Conservation (phyloP, 2,113 vertebrate species). For the Trichechus manatus region DNA sequence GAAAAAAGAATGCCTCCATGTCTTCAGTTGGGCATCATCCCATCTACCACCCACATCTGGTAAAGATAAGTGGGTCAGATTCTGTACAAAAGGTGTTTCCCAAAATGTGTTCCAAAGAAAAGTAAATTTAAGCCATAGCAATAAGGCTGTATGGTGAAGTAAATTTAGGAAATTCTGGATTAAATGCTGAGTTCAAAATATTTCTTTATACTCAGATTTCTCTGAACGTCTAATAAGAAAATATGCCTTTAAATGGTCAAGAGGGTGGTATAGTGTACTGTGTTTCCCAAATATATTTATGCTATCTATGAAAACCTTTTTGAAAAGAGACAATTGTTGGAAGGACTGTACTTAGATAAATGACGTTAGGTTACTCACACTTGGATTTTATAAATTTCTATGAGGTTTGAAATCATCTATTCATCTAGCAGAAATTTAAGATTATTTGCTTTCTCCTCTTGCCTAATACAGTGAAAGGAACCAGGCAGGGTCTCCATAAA, state of each 20-base stretch:
- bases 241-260: neutral
- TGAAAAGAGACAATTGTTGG: neutral
- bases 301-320: neutral
- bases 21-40: neutral
- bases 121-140: neutral
- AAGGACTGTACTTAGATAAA: slow-evolving; percentile 12
- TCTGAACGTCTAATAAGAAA: neutral
- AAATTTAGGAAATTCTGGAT: neutral
- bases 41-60: neutral
- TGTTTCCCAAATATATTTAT: slow-evolving; percentile 7
- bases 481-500: neutral
- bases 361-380: neutral
- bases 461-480: neutral
- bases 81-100: neutral
- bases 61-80: neutral
- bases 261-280: neutral
- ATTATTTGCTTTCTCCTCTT: slow-evolving; percentile 5
- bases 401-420: slow-evolving; percentile 29
- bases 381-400: slow-evolving; percentile 34
- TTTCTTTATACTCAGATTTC: neutral
- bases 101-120: neutral
- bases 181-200: slow-evolving; percentile 19
- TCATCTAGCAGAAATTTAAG: slow-evolving; percentile 3
- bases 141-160: neutral
- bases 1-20: neutral